Evolutionary conservation across 2,888 invertebrate species (phyloP), one percentile per base, ranked within the genome.

Genomic region (Agonopterix heracliana): DNA sequence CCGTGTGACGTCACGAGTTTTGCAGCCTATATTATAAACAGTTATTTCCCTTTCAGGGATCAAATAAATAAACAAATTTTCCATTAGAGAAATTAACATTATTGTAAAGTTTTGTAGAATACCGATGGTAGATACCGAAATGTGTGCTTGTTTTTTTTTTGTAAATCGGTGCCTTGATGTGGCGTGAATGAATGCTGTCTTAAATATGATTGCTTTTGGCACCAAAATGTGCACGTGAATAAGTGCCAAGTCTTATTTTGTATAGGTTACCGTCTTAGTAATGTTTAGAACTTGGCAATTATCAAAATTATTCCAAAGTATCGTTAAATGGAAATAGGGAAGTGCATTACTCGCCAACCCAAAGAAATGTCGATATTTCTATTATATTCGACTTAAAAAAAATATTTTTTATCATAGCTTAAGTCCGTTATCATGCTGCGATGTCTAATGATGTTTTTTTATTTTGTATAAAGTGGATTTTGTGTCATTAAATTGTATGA

Each of bases 401-500:
- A 49, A 49, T 51, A 57, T 57, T 60, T 54, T 61, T 60, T 68
- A 54, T 63, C 54, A 55, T 66, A 71, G 66, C 50, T 9, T 72
- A 67, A 68, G 67, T 42, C 60, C 63, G 57, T 60, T 63, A 63
- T 57, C 58, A 58, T 55, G 56, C 57, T 50, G 55, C 52, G 26
- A 48, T 47, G 54, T 51, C 49, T 54, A 50, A 43, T 48, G 38
- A 50, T 63, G 55, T 59, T 58, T 60, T 58, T 60, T 58, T 58
- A 57, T 60, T 56, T 59, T 55, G 57, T 60, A 61, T 58, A 57
- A 56, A 49, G 55, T 54, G 58, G 51, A 51, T 55, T 65, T 69
- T 71, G 75, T 72, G 74, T 68, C 68, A 86, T 83, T 85, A 83
- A 82, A 81, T 60, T 73, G 67, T 77, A 73, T 74, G 57, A 57